Conservation (phyloP, 1,140 invertebrate species). For the Habropoda laboriosa region DNA sequence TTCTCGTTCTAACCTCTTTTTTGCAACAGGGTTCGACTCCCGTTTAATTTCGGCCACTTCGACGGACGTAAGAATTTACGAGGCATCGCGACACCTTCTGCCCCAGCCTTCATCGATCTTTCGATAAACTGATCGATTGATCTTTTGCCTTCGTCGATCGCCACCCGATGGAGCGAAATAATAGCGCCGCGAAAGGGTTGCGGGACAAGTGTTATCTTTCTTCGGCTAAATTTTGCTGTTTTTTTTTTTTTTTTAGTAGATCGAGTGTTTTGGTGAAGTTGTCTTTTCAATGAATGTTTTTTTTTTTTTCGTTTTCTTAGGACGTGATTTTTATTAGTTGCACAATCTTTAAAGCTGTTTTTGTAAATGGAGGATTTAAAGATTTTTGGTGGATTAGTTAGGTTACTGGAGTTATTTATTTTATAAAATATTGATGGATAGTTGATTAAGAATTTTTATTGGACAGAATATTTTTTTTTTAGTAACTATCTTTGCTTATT, state of each 20-base stretch:
- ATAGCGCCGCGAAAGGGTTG: background rate
- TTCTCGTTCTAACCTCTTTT: background rate
- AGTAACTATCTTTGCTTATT: no score
- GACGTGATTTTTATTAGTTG: no score
- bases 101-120: constrained; percentile 29
- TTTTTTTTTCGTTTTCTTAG: background rate
- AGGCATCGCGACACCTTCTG: constrained; percentile 2
- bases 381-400: no score
- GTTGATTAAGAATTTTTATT: no score
- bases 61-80: constrained; percentile 27
- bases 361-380: no score
- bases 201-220: background rate
- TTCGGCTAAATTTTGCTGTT: no score
- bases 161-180: constrained; percentile 6
- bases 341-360: no score
- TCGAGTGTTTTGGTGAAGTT: background rate
- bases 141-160: constrained; percentile 16
- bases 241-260: no score
- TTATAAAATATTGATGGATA: no score
- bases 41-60: constrained; percentile 55
- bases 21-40: constrained; percentile 8
- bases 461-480: no score
- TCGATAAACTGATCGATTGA: constrained; percentile 24
- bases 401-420: no score
- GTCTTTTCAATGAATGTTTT: background rate